Evolutionary conservation across 2,797 vertebrate genomes (phyloP), one percentile per base, ranked within the genome.

Genomic region (Alauda arvensis): DNA sequence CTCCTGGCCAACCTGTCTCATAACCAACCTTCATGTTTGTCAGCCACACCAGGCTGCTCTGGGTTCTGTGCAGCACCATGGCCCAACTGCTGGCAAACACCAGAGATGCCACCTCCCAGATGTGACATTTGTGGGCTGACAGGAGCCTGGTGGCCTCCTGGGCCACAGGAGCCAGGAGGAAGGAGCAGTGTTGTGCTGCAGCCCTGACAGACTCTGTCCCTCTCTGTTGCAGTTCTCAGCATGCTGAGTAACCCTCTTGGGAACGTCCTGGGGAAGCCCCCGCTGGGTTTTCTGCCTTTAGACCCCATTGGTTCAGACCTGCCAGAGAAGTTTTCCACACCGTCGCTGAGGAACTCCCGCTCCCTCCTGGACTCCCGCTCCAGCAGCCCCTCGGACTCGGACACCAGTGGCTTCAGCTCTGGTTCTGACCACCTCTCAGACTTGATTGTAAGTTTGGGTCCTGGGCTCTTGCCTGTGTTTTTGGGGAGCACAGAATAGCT

Each of bases 321-420:
- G 94, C 93, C 98, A 87, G 98, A 99, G 74, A 99, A 98, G 95
- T 99, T 99, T 91, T 97, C 99, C 18, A 95, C 97, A 1, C 97
- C 98, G 10, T 94, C 98, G 2, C 97, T 98, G 72, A 97, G 99
- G 95, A 97, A 94, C 29, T 96, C 97, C 42, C 97, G 98, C 51
- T 98, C 98, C 63, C 97, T 99, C 75, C 88, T 99, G 96, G 98
- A 99, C 92, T 99, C 99, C 1, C 98, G 99, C 55, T 99, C 99
- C 88, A 99, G 98, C 97, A 99, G 99, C 89, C 99, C 99, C 25
- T 99, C 98, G 3, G 99, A 99, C 96, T 99, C 99, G 0, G 99
- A 99, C 94, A 99, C 99, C 90, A 99, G 99, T 40, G 99, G 99
- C 69, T 99, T 99, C 96, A 99, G 99, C 97, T 99, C 99, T 34